Evolutionary conservation across 2,113 vertebrate species (phyloP).

Genomic region (Hymenochirus boettgeri): DNA sequence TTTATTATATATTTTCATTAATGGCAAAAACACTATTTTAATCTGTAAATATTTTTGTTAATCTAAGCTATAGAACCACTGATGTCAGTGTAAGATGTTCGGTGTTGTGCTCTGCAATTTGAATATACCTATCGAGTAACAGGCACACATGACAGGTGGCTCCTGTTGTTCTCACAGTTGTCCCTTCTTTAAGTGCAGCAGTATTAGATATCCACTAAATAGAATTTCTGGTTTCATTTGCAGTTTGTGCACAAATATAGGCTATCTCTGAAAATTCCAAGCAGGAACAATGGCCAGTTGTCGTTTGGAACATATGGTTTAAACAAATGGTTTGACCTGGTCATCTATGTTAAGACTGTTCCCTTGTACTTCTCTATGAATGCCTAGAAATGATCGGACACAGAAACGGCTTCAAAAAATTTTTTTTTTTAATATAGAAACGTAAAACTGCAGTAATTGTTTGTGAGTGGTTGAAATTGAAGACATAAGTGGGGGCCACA

Average conservation of each 20-base stretch:
- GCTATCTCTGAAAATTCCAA: background rate
- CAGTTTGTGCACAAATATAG: slow-evolving; percentile 3
- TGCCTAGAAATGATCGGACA: too few species aligned
- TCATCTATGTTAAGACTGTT: background rate
- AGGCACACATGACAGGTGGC: slow-evolving; percentile 17
- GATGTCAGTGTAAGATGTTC: slow-evolving; percentile 1
- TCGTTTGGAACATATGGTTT: background rate
- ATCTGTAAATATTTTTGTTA: too few species aligned
- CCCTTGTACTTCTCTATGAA: too few species aligned
- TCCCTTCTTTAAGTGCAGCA: background rate
- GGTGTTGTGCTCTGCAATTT: background rate
- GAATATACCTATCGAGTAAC: slow-evolving; percentile 9
- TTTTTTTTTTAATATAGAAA: too few species aligned
- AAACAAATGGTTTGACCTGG: background rate
- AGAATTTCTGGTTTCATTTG: background rate
- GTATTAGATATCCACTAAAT: background rate
- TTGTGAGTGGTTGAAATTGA: too few species aligned
- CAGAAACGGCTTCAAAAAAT: too few species aligned
- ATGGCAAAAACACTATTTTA: too few species aligned
- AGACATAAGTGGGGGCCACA: too few species aligned
- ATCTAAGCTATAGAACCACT: slow-evolving; percentile 1
- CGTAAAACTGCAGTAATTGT: too few species aligned
- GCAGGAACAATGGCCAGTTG: slow-evolving; percentile 9
- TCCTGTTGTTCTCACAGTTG: slow-evolving; percentile 27
- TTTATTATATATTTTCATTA: too few species aligned